Evolutionary conservation across 1,140 invertebrate genomes (phyloP), one percentile per base, ranked within the genome.

Genomic region (Protaetia brevitarsis): DNA sequence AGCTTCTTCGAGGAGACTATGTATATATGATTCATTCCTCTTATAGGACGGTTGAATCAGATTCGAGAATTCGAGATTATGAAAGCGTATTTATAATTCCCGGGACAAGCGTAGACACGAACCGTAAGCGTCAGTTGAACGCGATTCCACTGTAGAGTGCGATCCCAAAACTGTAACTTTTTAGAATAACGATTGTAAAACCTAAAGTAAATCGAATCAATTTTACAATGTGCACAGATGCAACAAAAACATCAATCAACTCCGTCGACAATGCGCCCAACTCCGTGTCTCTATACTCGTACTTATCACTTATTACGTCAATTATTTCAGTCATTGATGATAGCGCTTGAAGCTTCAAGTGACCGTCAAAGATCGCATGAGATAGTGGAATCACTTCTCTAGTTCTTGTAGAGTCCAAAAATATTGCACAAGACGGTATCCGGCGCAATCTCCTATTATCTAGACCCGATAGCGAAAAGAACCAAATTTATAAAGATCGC

Each of bases 81-180:
- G 86, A 88, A 82, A 88, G 85, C 82, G 86, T 88, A 78, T 88
- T 88, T 87, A 88, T 87, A 83, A 87, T 88, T 83, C 85, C 86
- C 82, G 86, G 86, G 85, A 86, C 86, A 82, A 85, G 84, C 82
- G 83, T 84, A 83, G 84, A 85, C 81, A 83, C 82, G 77, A 85
- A 85, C 79, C 82, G 76, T 77, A 77, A 79, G 72, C 74, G 69
- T 68, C 68, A 74, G 66, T 68, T 68, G 56, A 73, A 66, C 64
- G 69, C 68, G 72, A 68, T 72, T 75, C 76, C 73, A 71, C 73
- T 75, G 73, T 70, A 71, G 57, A 65, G 60, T 77, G 77, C 77
- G 76, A 75, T 74, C 74, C 67, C 74, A 73, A 77, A 31, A 51
- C 13, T 7, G 16, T 10, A 34, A 34, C 31, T 7, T 34, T 34